Percentiles rank a stretch among this genome's conserved stretches.
Evolutionary conservation across 35 echinoderm and acorn worm species (phyloP).

Genomic region (Nesometra sesokonis): DNA sequence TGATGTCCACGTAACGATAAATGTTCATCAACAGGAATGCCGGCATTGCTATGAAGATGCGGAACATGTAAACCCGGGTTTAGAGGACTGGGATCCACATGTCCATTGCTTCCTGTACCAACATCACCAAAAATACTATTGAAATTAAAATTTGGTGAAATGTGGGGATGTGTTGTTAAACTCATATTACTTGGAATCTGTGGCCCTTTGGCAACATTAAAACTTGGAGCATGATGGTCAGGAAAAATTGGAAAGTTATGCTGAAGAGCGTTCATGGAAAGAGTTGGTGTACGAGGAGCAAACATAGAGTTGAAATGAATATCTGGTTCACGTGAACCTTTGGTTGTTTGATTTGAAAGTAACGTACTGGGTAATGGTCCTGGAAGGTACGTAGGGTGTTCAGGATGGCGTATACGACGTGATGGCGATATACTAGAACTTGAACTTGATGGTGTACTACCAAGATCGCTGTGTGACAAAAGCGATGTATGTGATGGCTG

Average conservation of each 20-base stretch:
- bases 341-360: background rate
- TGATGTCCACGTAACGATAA: background rate
- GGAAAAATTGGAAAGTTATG: conserved; percentile 44
- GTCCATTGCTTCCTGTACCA: conserved; percentile 4
- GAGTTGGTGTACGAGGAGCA: conserved; percentile 9
- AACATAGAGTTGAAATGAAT: conserved; percentile 43
- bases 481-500: background rate
- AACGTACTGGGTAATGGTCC: background rate
- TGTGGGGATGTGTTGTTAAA: conserved; percentile 3
- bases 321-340: conserved; percentile 17
- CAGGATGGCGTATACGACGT: conserved; percentile 23
- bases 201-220: conserved; percentile 12
- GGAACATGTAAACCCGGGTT: conserved; percentile 19
- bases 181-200: conserved; percentile 10
- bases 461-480: background rate
- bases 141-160: conserved; percentile 19
- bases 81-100: background rate
- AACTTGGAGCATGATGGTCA: conserved; percentile 25
- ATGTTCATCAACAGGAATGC: background rate
- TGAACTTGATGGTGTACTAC: background rate
- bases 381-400: conserved; percentile 46
- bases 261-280: conserved; percentile 10
- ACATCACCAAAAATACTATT: conserved; percentile 35
- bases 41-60: background rate
- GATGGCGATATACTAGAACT: conserved; percentile 41